These are phyloP conservation scores for Drosophila insularis DNA, from an alignment of 1,140 invertebrate species.

Conservation along the genomic window DNA sequence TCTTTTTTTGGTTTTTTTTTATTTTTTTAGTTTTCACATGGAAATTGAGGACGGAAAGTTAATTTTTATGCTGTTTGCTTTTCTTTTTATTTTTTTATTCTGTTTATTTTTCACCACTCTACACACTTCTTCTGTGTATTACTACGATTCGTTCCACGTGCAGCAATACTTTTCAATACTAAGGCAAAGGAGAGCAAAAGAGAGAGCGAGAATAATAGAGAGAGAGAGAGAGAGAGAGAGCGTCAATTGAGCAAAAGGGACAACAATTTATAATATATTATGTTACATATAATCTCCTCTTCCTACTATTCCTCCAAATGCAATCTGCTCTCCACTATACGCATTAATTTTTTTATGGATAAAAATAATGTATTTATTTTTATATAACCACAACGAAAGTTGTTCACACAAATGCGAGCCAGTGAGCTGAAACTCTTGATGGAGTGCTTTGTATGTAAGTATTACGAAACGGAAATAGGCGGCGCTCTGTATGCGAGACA, in stretches of 20 bases:
- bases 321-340: too few species aligned
- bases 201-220: not conserved
- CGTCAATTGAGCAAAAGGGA: not conserved
- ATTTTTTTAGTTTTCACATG: slow-evolving; percentile 47
- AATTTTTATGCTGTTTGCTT: slow-evolving; percentile 48
- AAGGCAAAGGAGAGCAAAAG: not conserved
- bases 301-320: not conserved
- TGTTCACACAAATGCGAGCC: not conserved
- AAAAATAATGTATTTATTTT: slow-evolving; percentile 1
- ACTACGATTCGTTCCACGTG: slow-evolving; percentile 61
- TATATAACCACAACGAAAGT: slow-evolving; percentile 46
- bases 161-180: slow-evolving; percentile 40
- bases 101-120: slow-evolving; percentile 37
- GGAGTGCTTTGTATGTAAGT: slow-evolving; percentile 38
- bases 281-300: not conserved
- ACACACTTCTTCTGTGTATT: slow-evolving; percentile 26
- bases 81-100: slow-evolving; percentile 27
- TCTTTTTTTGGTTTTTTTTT: slow-evolving; percentile 23
- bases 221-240: slow-evolving; percentile 4
- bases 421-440: slow-evolving; percentile 9
- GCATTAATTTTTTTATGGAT: not conserved
- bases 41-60: slow-evolving; percentile 68
- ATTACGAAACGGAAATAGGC: slow-evolving; percentile 78
- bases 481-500: slow-evolving; percentile 30
- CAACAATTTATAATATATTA: not conserved